Base-by-base conservation (phyloP, 92 coral and sea anemone species). In the Porites lobata region DNA sequence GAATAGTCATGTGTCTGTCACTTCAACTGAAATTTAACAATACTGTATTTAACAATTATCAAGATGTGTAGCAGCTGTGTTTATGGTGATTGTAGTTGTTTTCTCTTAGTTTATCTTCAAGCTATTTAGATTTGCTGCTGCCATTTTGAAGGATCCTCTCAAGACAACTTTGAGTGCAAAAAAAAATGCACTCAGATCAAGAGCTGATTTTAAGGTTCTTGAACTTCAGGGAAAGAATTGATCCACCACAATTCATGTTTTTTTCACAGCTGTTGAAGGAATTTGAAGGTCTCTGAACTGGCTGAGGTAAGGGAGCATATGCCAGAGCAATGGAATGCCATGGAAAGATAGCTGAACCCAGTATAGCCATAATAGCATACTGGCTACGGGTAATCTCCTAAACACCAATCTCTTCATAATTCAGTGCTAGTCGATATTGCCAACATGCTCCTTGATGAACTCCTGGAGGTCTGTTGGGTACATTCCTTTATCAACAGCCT, bases 381-480 rank as follows among this genome's bases (percentile, higher is more conserved):
- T 68, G 18, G 69, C 61, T 19, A 67, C 61, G 84, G 18, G 11
- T 52, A 67, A 26, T 1, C 32, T 69, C 61, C 85, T 56, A 69
- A 9, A 50, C 24, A 51, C 62, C 72, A 70, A 29, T 47, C 73
- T 43, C 3, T 69, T 9, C 47, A 51, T 43, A 72, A 38, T 65
- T 65, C n/a, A 79, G 20, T 79, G 47, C 64, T 21, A 56, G 12
- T 56, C 61, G 14, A 2, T 50, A 21, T 7, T 19, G 11, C 78
- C 56, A 6, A 65, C 81, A 43, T 92, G 90, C 13, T 78, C 69
- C 53, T 95, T 91, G 64, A 96, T 83, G 86, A 96, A 96, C 69
- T 93, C 87, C 81, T 89, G 86, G 65, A 96, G 90, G 8, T 95
- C 99, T 15, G 94, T 83, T 12, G 99, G 99, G 67, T 88, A 92